Percentiles rank a stretch among this genome's conserved stretches.
Evolutionary conservation across 2,113 vertebrate species (phyloP).

Genomic region (Balaenoptera acutorostrata): DNA sequence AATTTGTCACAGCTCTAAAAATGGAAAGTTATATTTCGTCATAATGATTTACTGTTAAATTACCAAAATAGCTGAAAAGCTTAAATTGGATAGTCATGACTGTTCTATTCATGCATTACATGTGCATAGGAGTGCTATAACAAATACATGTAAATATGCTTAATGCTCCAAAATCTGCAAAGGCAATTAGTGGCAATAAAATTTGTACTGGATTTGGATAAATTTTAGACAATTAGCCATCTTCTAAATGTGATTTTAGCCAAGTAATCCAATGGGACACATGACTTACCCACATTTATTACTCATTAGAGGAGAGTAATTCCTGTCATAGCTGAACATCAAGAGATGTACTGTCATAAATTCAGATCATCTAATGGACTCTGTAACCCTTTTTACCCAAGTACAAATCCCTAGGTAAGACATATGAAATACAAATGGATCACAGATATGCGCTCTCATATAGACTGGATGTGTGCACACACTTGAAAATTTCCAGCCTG

Average conservation of each 20-base stretch:
- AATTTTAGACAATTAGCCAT: constrained; percentile 87
- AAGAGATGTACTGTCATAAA: constrained; percentile 86
- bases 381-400: constrained; percentile 76
- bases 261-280: constrained; percentile 84
- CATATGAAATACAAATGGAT: constrained; percentile 80
- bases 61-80: constrained; percentile 71
- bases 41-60: constrained; percentile 70
- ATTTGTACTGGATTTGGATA: constrained; percentile 89
- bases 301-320: constrained; percentile 87
- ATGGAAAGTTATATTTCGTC: constrained; percentile 61
- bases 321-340: constrained; percentile 86
- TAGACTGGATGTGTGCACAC: neutral
- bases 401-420: constrained; percentile 78
- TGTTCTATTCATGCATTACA: constrained; percentile 43
- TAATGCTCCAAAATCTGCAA: constrained; percentile 80
- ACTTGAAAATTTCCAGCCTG: neutral
- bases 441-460: constrained; percentile 42
- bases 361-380: constrained; percentile 85
- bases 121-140: constrained; percentile 63
- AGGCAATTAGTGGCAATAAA: constrained; percentile 84
- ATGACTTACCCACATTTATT: constrained; percentile 87
- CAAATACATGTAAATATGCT: constrained; percentile 80
- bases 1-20: constrained; percentile 57
- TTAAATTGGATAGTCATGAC: constrained; percentile 42
- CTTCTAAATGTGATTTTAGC: constrained; percentile 85